Evolutionary conservation across 2,113 vertebrate species (phyloP).

Genomic region (Leuciscus idus): DNA sequence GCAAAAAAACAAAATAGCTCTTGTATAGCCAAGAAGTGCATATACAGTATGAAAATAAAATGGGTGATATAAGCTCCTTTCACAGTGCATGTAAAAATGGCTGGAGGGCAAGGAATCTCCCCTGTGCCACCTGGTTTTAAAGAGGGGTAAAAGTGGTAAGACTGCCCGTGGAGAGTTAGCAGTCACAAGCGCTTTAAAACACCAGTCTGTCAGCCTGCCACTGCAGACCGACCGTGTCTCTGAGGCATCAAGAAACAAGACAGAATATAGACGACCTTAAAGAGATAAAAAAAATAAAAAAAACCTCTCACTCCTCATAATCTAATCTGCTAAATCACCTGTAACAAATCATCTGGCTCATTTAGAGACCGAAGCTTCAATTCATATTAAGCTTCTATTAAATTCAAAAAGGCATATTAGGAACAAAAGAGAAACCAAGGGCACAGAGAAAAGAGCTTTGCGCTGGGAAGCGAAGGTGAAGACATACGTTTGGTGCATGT

Average conservation of each 20-base stretch:
- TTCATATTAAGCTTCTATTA: conserved; percentile 4
- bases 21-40: conserved; percentile 35
- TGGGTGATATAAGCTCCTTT: conserved; percentile 5
- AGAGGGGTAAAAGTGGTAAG: neutral
- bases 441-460: conserved; percentile 28
- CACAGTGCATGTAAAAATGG: conserved; percentile 2
- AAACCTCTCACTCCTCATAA: conserved; percentile 31
- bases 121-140: neutral
- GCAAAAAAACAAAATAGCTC: neutral
- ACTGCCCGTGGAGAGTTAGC: conserved; percentile 2
- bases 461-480: conserved; percentile 30
- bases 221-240: conserved; percentile 40
- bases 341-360: conserved; percentile 45
- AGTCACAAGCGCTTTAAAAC: neutral
- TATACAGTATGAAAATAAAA: neutral
- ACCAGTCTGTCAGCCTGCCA: neutral
- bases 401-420: conserved; percentile 28
- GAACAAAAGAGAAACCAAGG: conserved; percentile 53
- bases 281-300: neutral
- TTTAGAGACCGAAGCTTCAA: conserved; percentile 29
- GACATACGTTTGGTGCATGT: conserved; percentile 33
- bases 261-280: conserved; percentile 39
- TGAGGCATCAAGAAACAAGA: conserved; percentile 30
- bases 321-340: conserved; percentile 47
- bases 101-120: conserved; percentile 31